These are phyloP conservation scores for Coremacera marginata DNA, from an alignment of 2,888 invertebrate species.

Conservation along the genomic window DNA sequence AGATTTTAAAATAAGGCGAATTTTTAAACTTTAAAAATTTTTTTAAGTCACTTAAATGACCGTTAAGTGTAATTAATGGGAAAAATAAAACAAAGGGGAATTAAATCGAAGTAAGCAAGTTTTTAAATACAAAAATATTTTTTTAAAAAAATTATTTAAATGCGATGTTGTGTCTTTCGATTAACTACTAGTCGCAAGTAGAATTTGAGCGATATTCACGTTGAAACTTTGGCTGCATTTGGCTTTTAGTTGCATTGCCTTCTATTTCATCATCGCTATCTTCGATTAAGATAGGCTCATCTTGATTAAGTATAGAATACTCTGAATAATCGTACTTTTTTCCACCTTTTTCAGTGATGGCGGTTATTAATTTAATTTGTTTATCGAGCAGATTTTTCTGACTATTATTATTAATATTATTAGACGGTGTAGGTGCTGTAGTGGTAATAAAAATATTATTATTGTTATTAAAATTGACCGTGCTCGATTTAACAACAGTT, in stretches of 20 bases:
- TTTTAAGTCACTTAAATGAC: no score
- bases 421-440: conserved; percentile 25
- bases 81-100: no score
- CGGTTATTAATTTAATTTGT: conserved; percentile 52
- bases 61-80: no score
- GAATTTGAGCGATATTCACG: conserved; percentile 59
- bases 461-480: conserved; percentile 3
- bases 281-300: conserved; percentile 28
- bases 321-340: conserved; percentile 5
- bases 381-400: conserved; percentile 51
- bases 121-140: no score
- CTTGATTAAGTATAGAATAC: not conserved
- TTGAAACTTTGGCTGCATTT: conserved; percentile 49
- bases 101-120: no score
- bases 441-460: conserved; percentile 10
- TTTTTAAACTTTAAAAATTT: no score
- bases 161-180: not conserved
- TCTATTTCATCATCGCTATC: conserved; percentile 42
- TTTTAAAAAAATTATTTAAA: no score
- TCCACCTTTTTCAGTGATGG: conserved; percentile 48
- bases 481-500: conserved; percentile 1
- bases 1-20: no score
- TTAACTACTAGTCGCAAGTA: conserved; percentile 56
- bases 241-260: conserved; percentile 37
- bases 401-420: conserved; percentile 47